These are phyloP conservation scores for Sitobion miscanthi DNA, from an alignment of 1,140 invertebrate genomes.

Conservation along the genomic window DNA sequence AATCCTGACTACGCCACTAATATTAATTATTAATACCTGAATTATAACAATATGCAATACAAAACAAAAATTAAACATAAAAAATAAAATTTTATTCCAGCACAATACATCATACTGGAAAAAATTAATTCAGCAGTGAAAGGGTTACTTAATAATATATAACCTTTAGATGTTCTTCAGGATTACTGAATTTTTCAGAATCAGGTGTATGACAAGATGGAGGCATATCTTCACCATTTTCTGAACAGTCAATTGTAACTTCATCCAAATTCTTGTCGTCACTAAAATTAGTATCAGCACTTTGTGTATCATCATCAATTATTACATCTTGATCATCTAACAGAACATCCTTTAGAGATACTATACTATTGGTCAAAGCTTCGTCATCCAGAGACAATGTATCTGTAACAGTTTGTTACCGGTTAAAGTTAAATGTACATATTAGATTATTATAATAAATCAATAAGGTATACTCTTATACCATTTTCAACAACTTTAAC, in stretches of 20 bases:
- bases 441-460: neutral
- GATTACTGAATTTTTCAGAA: constrained; percentile 37
- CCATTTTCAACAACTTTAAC: constrained; percentile 48
- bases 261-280: constrained; percentile 44
- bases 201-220: constrained; percentile 22
- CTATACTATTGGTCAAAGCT: constrained; percentile 54
- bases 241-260: neutral
- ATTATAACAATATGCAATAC: too few relatives aligned
- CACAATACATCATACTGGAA: too few relatives aligned
- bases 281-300: constrained; percentile 49
- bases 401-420: neutral
- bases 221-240: constrained; percentile 21
- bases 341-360: constrained; percentile 48
- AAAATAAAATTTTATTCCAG: too few relatives aligned
- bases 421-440: neutral
- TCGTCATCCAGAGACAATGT: constrained; percentile 50
- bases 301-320: constrained; percentile 52
- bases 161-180: constrained; percentile 38
- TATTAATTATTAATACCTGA: too few relatives aligned
- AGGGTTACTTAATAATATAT: too few relatives aligned
- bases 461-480: neutral
- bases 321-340: constrained; percentile 52
- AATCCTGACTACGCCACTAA: too few relatives aligned
- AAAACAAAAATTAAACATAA: too few relatives aligned
- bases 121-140: too few relatives aligned